Evolutionary conservation across 2,113 vertebrate species (phyloP), one percentile per base, ranked within the genome.

Genomic region (Ochotona princeps): DNA sequence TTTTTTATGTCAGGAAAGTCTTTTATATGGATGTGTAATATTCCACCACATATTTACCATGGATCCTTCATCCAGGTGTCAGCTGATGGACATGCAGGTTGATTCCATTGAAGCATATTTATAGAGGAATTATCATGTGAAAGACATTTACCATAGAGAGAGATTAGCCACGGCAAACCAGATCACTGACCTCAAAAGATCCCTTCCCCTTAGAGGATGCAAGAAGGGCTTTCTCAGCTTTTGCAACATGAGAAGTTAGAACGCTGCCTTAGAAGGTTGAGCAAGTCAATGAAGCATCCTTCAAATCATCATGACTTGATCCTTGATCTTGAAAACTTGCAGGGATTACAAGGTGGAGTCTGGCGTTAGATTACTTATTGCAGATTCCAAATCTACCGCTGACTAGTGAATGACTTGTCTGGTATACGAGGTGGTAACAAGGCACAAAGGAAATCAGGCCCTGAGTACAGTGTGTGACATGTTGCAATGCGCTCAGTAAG

Each of bases 161-260:
- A 92, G 17, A 15, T 15, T 44, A 35, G 28, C 30, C 49, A 51
- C 51, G 47, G 75, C 79, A n/a, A 92, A 66, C 75, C 78, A 96
- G 32, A 87, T 63, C 15, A 21, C 69, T 73, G 8, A 65, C 35
- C 38, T 85, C 63, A 30, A 81, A 89, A n/a, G 20, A 4, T 10
- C 35, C 5, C 54, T 95, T 6, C 32, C 28, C 44, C 35, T 9
- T 13, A 38, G 51, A 88, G 14, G 28, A 93, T 92, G 63, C 4
- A 44, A 73, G 44, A 81, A 38, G 23, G 0, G 1, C 20, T 87
- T 20, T 72, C 49, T 80, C n/a, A 88, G 54, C 14, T 73, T 82
- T 83, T 85, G 74, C 66, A 65, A 20, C 8, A 25, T 91, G 67
- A 94, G 26, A 92, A 54, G 72, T 79, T 90, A 82, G 44, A 92